Evolutionary conservation across 2,113 vertebrate genomes (phyloP).

Genomic region (Scophthalmus maximus): DNA sequence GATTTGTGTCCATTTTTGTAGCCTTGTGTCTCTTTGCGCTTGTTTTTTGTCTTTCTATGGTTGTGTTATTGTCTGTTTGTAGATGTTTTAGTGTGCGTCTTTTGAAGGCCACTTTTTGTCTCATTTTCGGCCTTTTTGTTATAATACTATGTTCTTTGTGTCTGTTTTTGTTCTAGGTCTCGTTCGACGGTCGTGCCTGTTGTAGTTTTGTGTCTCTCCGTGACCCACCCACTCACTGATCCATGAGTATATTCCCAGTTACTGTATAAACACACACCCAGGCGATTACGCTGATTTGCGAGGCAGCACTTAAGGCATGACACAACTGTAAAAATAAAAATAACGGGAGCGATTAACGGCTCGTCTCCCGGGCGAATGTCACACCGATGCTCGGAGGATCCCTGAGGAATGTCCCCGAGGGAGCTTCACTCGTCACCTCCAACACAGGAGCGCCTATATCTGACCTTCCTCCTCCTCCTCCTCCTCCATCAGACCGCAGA

Average conservation of each 20-base stretch:
- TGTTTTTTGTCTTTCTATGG: too few relatives aligned
- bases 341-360: constrained; percentile 35
- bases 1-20: background rate
- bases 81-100: too few relatives aligned
- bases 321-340: constrained; percentile 37
- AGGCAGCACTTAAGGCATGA: constrained; percentile 10
- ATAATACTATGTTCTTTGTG: too few relatives aligned
- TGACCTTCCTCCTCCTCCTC: constrained; percentile 28
- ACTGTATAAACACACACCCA: constrained; percentile 3
- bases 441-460: constrained; percentile 42
- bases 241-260: constrained; percentile 5
- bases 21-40: background rate
- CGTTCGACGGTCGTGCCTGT: background rate
- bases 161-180: background rate
- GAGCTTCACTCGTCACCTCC: constrained; percentile 39
- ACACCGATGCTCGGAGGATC: constrained; percentile 23
- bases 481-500: constrained; percentile 28
- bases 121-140: background rate
- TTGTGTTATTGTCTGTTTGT: too few relatives aligned
- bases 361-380: constrained; percentile 35
- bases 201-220: background rate
- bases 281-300: constrained; percentile 43
- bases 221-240: background rate
- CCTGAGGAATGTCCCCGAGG: constrained; percentile 45
- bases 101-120: background rate